Conservation (phyloP, 2,113 vertebrate species). For the Entomyzon cyanotis region DNA sequence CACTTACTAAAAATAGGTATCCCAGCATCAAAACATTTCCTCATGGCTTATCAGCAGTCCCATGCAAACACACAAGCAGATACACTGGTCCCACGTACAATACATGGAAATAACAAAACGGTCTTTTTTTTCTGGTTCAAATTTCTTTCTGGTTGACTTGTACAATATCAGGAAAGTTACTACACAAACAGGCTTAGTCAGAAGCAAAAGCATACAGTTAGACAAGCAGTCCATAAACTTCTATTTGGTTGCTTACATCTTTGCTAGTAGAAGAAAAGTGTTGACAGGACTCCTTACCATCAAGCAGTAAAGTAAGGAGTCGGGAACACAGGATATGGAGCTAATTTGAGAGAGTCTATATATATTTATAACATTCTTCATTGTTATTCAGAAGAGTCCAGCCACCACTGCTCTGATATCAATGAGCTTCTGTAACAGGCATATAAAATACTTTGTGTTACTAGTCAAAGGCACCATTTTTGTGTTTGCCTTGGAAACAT, state of each 20-base stretch:
- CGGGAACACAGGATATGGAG: not conserved
- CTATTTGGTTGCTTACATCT: not conserved
- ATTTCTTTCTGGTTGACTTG: conserved; percentile 1
- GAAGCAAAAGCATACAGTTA: not conserved
- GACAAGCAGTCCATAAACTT: not conserved
- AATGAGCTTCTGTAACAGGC: not conserved
- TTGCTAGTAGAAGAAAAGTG: not conserved
- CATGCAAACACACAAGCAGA: not conserved
- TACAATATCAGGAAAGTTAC: not conserved
- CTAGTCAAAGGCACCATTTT: conserved; percentile 53
- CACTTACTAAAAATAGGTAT: conserved; percentile 33
- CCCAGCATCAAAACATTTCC: not conserved
- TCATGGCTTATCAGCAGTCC: conserved; percentile 6
- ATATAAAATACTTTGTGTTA: not conserved
- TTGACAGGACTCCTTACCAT: not conserved
- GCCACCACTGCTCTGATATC: not conserved
- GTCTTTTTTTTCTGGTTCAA: not conserved
- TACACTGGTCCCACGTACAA: not conserved
- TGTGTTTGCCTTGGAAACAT: not conserved
- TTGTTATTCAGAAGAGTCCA: not conserved
- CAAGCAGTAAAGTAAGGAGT: not conserved
- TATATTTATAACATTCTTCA: not conserved
- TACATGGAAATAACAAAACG: not conserved
- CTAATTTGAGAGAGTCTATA: not conserved
- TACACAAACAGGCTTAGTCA: not conserved